Evolutionary conservation across 37 sponge, comb jelly and placozoan genomes (phyloP).

Genomic region (Halisarca cf. caerulea): DNA sequence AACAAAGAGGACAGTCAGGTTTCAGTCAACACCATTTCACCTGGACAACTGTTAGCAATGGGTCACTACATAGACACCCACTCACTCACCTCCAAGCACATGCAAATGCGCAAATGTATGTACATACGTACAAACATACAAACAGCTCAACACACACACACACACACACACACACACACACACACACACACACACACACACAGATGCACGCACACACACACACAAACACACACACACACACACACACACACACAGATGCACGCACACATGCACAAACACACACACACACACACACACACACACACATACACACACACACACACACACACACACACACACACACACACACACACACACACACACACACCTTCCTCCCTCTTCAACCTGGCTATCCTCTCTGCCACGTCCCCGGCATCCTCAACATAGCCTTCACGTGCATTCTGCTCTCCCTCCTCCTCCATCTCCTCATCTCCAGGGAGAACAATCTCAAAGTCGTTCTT

Average conservation of each 20-base stretch:
- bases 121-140: background rate
- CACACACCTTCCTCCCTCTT: constrained; percentile 61
- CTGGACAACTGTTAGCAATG: background rate
- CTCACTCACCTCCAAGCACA: no score
- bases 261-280: background rate
- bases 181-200: no score
- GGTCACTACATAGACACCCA: no score
- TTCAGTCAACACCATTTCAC: background rate
- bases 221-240: constrained; percentile 36
- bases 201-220: no score
- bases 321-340: no score
- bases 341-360: background rate
- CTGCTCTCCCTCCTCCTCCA: constrained; percentile 28
- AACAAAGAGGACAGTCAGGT: background rate
- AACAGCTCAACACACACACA: background rate
- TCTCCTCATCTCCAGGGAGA: constrained; percentile 68
- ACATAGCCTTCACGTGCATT: constrained; percentile 34
- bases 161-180: no score
- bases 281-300: background rate
- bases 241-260: no score
- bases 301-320: no score
- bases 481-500: constrained; percentile 98
- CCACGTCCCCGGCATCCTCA: constrained; percentile 71
- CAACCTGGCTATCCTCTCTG: constrained; percentile 47
- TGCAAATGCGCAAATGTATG: no score